A percentile compares a stretch with the other conserved stretches of the same genome.
Conservation (phyloP, 37 sponge, comb jelly and placozoan genomes). For the Diacarnus erythraeanus region DNA sequence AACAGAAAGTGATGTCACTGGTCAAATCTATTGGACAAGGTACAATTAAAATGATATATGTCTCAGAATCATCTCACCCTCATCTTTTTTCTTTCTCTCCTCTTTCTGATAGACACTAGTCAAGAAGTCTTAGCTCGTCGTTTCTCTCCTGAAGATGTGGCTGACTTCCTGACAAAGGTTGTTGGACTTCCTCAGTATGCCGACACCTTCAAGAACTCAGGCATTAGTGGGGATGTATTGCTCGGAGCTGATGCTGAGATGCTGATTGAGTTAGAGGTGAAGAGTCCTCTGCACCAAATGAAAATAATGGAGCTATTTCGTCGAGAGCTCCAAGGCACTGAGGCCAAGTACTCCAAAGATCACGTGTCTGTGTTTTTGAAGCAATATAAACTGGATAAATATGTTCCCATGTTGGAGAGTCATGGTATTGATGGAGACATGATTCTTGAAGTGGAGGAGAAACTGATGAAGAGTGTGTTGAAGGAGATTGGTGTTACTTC, state of each 20-base stretch:
- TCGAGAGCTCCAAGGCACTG: neutral
- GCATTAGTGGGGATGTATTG: constrained; percentile 67
- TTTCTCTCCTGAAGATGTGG: constrained; percentile 32
- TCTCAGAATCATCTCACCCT: neutral
- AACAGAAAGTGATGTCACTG: constrained; percentile 4
- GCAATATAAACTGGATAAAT: constrained; percentile 30
- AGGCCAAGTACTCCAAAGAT: neutral
- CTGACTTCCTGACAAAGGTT: constrained; percentile 33
- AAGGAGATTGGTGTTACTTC: constrained; percentile 44
- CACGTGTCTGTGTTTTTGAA: constrained; percentile 3
- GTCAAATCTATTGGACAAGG: neutral
- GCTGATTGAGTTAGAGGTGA: constrained; percentile 49
- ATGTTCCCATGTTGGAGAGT: neutral
- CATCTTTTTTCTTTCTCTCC: neutral
- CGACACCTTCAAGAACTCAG: constrained; percentile 14
- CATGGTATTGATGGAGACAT: constrained; percentile 44
- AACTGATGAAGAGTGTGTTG: constrained; percentile 33
- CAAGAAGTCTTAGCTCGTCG: constrained; percentile 24
- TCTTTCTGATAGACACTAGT: neutral
- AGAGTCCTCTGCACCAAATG: constrained; percentile 22
- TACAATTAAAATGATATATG: neutral
- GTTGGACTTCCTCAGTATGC: constrained; percentile 39
- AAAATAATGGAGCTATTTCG: constrained; percentile 33
- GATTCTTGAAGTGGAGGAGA: constrained; percentile 18
- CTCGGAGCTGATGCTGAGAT: constrained; percentile 17